These are phyloP conservation scores for Nyctibius bracteatus DNA, from an alignment of 2,113 vertebrate genomes.

Conservation along the genomic window DNA sequence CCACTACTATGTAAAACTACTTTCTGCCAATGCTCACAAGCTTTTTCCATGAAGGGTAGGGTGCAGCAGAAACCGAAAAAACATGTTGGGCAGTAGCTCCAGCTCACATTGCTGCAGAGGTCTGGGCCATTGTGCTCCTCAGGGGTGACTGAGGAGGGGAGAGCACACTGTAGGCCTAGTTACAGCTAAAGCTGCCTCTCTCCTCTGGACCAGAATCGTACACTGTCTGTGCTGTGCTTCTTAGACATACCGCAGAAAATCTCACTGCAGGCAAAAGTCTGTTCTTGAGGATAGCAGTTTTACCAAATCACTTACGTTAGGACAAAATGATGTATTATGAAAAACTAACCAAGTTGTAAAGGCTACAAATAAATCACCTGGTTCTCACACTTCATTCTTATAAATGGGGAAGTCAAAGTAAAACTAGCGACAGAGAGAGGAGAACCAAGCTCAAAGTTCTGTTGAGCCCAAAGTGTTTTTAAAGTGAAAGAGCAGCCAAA, in stretches of 20 bases:
- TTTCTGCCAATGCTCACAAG: neutral
- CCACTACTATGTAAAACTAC: neutral
- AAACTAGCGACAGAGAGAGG: neutral
- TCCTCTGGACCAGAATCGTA: accelerated
- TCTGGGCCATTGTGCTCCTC: neutral
- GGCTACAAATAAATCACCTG: neutral
- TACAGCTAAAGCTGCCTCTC: neutral
- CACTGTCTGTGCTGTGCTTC: neutral
- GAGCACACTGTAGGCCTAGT: neutral
- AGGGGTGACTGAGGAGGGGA: neutral
- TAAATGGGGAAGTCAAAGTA: neutral
- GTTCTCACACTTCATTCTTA: neutral
- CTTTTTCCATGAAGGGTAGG: neutral
- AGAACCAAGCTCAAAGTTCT: neutral
- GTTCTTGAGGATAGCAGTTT: neutral
- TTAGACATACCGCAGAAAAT: neutral
- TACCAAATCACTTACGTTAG: neutral
- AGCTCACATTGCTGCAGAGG: neutral
- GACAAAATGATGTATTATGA: neutral
- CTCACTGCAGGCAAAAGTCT: neutral
- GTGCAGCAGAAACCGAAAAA: neutral
- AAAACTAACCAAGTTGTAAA: neutral
- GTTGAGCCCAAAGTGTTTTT: neutral
- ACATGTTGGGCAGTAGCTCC: neutral
- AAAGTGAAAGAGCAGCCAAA: neutral